These are phyloP conservation scores for Diorhabda carinulata DNA, from an alignment of 1,140 invertebrate species.

Conservation along the genomic window DNA sequence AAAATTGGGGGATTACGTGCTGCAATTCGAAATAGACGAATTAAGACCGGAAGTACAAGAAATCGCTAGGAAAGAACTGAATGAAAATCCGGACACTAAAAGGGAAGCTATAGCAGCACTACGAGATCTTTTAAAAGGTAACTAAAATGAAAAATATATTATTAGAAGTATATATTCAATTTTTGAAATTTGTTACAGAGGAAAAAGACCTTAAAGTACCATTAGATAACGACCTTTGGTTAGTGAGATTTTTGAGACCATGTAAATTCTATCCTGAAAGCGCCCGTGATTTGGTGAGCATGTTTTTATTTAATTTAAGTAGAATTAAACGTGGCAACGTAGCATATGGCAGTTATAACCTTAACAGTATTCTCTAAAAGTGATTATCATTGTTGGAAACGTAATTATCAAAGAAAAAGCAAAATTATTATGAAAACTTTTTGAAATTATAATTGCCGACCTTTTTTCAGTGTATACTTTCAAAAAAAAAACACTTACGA, in stretches of 20 bases:
- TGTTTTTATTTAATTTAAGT: not conserved
- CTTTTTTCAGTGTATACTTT: no score
- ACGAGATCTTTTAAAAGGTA: slow-evolving; percentile 66
- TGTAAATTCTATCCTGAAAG: slow-evolving; percentile 80
- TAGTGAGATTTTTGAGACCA: slow-evolving; percentile 70
- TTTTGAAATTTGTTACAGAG: slow-evolving; percentile 51
- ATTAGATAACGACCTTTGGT: slow-evolving; percentile 66
- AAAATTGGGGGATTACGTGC: slow-evolving; percentile 62
- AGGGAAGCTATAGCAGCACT: slow-evolving; percentile 60
- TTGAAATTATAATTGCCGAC: no score
- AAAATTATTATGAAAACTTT: no score
- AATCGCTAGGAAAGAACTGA: slow-evolving; percentile 67
- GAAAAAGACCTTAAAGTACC: slow-evolving; percentile 68
- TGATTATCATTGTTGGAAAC: no score
- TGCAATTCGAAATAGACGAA: slow-evolving; percentile 66
- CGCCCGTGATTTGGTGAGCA: slow-evolving; percentile 62
- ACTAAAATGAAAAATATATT: slow-evolving; percentile 16
- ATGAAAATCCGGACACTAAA: slow-evolving; percentile 65
- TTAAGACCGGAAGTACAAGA: slow-evolving; percentile 59
- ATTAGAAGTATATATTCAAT: not conserved
- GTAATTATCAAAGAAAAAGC: no score
- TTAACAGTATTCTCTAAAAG: no score
- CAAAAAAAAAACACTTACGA: no score
- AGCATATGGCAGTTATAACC: no score
- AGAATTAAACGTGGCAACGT: no score